These are phyloP conservation scores for Hyles lineata DNA, from an alignment of 2,888 invertebrate genomes.

Conservation along the genomic window DNA sequence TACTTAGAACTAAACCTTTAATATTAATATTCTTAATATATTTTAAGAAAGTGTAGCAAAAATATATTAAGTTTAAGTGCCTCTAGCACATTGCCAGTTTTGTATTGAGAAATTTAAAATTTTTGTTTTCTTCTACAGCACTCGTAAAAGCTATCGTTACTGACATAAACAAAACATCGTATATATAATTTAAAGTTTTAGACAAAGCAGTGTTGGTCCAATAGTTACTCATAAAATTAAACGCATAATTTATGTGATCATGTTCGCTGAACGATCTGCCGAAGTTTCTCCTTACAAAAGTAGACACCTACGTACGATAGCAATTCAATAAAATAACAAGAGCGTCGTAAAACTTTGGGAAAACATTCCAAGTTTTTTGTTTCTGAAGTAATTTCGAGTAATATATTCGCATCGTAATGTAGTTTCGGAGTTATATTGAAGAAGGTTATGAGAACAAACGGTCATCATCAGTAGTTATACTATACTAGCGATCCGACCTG, in stretches of 20 bases:
- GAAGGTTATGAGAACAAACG: not conserved
- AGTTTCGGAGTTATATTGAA: not conserved
- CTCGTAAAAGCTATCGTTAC: too few species aligned
- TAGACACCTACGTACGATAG: not conserved
- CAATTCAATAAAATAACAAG: constrained; percentile 27
- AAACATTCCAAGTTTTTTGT: constrained; percentile 20
- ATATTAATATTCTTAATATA: too few species aligned
- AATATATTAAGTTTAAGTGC: too few species aligned
- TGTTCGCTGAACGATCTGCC: not conserved
- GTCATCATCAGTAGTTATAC: not conserved
- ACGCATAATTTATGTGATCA: not conserved
- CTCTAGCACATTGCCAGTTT: too few species aligned
- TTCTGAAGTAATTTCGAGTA: not conserved
- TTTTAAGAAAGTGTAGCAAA: too few species aligned
- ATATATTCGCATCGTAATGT: not conserved
- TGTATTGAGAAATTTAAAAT: too few species aligned
- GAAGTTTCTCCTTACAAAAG: constrained; percentile 11
- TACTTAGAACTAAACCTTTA: too few species aligned
- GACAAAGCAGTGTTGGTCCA: too few species aligned
- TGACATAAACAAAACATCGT: too few species aligned
- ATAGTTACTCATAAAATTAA: too few species aligned
- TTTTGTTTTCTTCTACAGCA: too few species aligned
- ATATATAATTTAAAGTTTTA: too few species aligned
- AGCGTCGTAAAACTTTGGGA: constrained; percentile 5
- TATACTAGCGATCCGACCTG: not conserved